A percentile compares a stretch with the other conserved stretches of the same genome.
phyloP scores from a whole-genome alignment of 1,140 invertebrate genomes.

The Drosophila pruinosa region DNA sequence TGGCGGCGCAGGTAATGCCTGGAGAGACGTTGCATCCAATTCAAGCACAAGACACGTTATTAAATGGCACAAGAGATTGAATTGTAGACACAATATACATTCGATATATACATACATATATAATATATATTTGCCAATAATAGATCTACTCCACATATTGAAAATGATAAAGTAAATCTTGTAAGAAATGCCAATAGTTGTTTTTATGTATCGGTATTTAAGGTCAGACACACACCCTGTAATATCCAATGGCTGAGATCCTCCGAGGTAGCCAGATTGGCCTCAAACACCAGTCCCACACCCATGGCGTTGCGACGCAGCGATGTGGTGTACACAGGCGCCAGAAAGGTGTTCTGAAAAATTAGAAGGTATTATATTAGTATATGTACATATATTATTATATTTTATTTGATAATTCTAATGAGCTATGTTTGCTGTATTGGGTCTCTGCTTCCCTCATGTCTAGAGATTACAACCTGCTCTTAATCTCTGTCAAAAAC shows the following conservation, averaged over 20 bases:
- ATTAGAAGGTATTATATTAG: neutral
- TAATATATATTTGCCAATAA: conserved; percentile 60
- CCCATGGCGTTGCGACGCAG: conserved; percentile 93
- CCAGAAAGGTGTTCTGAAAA: conserved; percentile 90
- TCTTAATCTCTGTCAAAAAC: conserved; percentile 4
- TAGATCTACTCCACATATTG: conserved; percentile 16
- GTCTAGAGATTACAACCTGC: neutral
- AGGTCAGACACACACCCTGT: conserved; percentile 92
- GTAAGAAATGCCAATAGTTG: conserved; percentile 15
- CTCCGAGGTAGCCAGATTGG: conserved; percentile 90
- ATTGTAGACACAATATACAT: conserved; percentile 30
- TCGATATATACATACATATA: conserved; percentile 17
- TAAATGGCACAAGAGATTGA: conserved; percentile 63
- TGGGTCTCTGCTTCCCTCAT: neutral
- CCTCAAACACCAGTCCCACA: conserved; percentile 94
- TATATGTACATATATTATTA: neutral
- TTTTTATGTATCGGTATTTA: conserved; percentile 86
- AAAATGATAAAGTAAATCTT: conserved; percentile 29
- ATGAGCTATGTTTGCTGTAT: no score
- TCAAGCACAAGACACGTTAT: conserved; percentile 72
- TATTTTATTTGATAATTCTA: no score
- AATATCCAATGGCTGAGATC: conserved; percentile 94
- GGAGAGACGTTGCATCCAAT: conserved; percentile 13
- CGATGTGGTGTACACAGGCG: conserved; percentile 95
- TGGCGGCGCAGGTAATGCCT: conserved; percentile 66